Conservation (phyloP, 2,113 vertebrate species). For the Aegypius monachus region DNA sequence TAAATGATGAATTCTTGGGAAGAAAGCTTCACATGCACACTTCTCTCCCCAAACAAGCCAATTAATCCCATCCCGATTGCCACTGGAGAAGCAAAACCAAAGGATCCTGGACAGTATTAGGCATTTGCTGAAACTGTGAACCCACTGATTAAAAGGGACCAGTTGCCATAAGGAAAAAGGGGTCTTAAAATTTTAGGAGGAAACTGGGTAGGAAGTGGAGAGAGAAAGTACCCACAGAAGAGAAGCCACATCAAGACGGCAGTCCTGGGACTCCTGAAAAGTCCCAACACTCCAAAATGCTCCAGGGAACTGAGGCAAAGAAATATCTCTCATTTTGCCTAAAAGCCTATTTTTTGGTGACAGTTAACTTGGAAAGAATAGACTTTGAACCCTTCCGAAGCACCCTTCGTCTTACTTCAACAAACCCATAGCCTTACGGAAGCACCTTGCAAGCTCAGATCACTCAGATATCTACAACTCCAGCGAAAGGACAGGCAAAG, state of each 20-base stretch:
- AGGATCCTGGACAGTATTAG: not conserved
- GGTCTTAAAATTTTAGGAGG: not conserved
- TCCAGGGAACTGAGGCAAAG: not conserved
- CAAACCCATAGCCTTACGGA: too few relatives aligned
- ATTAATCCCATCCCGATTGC: accelerated
- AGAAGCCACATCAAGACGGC: not conserved
- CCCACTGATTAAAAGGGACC: not conserved
- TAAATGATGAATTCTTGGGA: not conserved
- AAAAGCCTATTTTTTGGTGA: not conserved
- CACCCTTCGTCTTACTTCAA: not conserved
- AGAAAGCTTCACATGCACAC: not conserved
- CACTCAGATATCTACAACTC: not conserved
- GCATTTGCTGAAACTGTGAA: not conserved
- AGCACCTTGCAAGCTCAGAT: not conserved
- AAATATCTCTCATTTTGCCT: not conserved
- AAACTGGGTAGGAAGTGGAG: not conserved
- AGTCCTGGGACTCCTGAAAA: not conserved
- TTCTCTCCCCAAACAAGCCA: not conserved
- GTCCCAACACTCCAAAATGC: accelerated
- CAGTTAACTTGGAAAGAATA: not conserved
- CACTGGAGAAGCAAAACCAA: not conserved
- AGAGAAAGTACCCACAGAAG: not conserved
- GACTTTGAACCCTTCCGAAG: not conserved
- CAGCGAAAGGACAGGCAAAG: not conserved
- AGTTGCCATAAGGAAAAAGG: accelerated